phyloP scores from a whole-genome alignment of 1,140 invertebrate species.

The Neodiprion virginianus region DNA sequence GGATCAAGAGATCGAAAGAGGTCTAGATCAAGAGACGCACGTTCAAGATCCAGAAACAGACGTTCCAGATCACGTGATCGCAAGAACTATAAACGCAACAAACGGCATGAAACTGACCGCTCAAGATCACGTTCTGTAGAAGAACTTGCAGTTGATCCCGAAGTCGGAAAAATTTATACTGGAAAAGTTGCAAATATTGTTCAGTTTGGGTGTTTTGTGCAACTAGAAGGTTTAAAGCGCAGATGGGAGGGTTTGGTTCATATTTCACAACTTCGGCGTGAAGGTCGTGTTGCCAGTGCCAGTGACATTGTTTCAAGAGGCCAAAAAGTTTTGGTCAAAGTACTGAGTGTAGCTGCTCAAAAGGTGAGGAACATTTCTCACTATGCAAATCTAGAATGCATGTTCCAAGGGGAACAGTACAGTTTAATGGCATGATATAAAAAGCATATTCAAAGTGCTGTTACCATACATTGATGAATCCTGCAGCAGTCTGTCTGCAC shows the following conservation, averaged over 20 bases:
- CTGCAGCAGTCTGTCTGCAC: no score
- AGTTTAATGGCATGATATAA: no score
- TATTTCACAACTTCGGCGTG: conserved; percentile 92
- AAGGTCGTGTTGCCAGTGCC: conserved; percentile 94
- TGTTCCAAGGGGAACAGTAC: no score
- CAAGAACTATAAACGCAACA: conserved; percentile 30
- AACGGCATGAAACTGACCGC: conserved; percentile 30
- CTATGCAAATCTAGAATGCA: background rate
- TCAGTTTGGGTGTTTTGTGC: conserved; percentile 97
- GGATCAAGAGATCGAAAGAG: conserved; percentile 9
- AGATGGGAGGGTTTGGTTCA: conserved; percentile 97
- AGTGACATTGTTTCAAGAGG: conserved; percentile 92
- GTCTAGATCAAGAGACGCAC: background rate
- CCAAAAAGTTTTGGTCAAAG: conserved; percentile 88
- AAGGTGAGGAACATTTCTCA: conserved; percentile 66
- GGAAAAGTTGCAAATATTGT: conserved; percentile 96
- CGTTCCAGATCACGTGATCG: conserved; percentile 32
- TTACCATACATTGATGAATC: no score
- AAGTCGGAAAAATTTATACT: conserved; percentile 81
- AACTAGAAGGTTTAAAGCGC: conserved; percentile 87
- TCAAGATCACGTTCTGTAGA: conserved; percentile 46
- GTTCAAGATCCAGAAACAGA: conserved; percentile 11
- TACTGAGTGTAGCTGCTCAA: conserved; percentile 88
- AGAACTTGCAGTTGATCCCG: conserved; percentile 58
- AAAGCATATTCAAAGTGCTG: no score